phyloP scores from a whole-genome alignment of 2,797 vertebrate genomes.

The Pseudochirops corinnae region DNA sequence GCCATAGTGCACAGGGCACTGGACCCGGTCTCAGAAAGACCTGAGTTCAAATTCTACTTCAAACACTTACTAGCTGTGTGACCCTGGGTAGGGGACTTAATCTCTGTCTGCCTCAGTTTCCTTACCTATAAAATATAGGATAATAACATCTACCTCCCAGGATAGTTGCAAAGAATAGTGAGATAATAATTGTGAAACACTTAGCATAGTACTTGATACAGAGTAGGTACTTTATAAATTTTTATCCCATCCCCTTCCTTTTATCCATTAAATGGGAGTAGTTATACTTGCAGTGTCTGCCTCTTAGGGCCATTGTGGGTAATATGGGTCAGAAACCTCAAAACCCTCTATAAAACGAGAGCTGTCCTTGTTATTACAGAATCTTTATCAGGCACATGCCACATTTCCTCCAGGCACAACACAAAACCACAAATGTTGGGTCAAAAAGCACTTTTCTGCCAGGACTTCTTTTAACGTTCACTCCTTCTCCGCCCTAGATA shows the following conservation, averaged over 20 bases:
- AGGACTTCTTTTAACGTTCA: neutral
- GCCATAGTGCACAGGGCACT: neutral
- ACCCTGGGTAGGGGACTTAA: neutral
- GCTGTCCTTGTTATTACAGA: neutral
- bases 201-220: neutral
- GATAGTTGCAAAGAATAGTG: neutral
- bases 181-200: neutral
- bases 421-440: neutral
- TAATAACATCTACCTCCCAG: neutral
- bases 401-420: neutral
- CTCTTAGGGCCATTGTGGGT: neutral
- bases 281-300: neutral
- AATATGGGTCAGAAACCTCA: neutral
- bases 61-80: neutral
- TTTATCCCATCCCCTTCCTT: neutral
- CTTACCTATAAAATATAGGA: neutral
- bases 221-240: neutral
- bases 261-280: neutral
- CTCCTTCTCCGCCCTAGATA: neutral
- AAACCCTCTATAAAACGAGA: conserved; percentile 12
- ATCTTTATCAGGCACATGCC: neutral
- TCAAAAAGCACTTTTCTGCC: neutral
- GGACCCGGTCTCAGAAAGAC: neutral
- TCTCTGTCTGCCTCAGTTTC: neutral
- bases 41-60: neutral